A percentile compares a stretch with the other conserved stretches of the same genome.
Conservation (phyloP, 2,797 vertebrate species). For the Syndactyla subalaris region DNA sequence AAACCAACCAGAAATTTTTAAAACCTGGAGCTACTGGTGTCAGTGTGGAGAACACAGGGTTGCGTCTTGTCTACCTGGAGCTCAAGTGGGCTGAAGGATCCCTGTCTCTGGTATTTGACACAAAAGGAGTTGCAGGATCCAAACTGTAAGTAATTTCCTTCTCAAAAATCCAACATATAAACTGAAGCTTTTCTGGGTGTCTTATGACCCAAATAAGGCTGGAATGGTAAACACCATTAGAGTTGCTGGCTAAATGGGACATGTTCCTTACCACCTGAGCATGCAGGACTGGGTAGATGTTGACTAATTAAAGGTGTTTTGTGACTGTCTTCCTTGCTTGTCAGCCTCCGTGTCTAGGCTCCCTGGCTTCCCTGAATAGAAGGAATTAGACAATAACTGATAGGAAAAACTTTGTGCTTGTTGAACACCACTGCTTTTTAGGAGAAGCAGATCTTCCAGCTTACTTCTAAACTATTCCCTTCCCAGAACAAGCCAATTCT, state of each 20-base stretch:
- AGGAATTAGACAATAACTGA: background rate
- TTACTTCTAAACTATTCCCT: background rate
- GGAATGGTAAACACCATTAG: background rate
- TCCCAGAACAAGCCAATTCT: background rate
- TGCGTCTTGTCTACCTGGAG: background rate
- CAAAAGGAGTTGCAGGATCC: background rate
- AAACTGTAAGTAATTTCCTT: background rate
- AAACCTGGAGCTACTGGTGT: background rate
- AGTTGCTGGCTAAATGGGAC: background rate
- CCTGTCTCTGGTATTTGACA: background rate
- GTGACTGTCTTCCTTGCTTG: background rate
- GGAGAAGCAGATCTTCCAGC: background rate
- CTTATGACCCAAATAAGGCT: background rate
- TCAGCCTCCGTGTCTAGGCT: background rate
- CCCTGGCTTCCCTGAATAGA: background rate
- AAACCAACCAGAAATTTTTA: background rate
- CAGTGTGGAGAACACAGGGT: background rate
- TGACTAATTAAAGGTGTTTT: background rate
- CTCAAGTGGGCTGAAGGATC: background rate
- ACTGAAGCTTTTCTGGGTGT: background rate
- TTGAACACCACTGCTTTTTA: background rate
- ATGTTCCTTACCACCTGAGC: background rate
- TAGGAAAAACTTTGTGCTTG: background rate
- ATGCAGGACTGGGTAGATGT: fast-evolving
- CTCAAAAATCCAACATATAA: background rate